Base-by-base conservation (phyloP, 2,797 vertebrate species). In the Pygocentrus nattereri region DNA sequence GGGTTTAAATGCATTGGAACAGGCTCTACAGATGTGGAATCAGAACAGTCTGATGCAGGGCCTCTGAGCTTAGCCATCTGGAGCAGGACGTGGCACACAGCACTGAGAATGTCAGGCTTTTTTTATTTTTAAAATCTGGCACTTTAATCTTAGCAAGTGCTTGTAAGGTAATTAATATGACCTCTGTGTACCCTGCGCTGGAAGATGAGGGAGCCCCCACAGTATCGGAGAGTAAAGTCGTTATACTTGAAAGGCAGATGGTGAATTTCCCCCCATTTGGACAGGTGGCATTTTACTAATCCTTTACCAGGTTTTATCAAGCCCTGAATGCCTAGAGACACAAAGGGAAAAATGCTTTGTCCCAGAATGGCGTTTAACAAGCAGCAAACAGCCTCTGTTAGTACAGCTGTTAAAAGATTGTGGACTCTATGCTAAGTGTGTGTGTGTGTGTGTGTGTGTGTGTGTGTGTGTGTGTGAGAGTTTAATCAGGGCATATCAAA, bases 11-110 rank as follows among this genome's bases (percentile, higher is more conserved):
- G 64, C 77, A 81, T 75, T 82, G 70, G 72, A 81, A 76, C 75
- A 70, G 69, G 65, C 72, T 71, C 65, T 82, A 65, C 85, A 86
- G 83, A 82, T 86, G 85, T 81, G 85, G 79, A 80, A 81, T 78
- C 75, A 73, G 61, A 88, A 61, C 84, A 61, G 70, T 84, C 75
- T 73, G 83, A 59, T 79, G 79, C 56, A 56, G 76, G 79, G 58
- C 78, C 64, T 81, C 70, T 59, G 49, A 82, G 68, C 84, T 74
- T 78, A 76, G 74, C 89, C 89, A 88, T 89, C 87, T 89, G 89
- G 82, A 74, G 56, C 65, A 52, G 44, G 74, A 59, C 62, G 16
- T 27, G 70, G 27, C 8, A 58, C 31, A 74, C 44, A 67, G 72
- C 44, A 54, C 72, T 74, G 59, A 50, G 54, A 83, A 75, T 79